Conservation (phyloP, 1,140 invertebrate genomes). For the Drosophila leontia region DNA sequence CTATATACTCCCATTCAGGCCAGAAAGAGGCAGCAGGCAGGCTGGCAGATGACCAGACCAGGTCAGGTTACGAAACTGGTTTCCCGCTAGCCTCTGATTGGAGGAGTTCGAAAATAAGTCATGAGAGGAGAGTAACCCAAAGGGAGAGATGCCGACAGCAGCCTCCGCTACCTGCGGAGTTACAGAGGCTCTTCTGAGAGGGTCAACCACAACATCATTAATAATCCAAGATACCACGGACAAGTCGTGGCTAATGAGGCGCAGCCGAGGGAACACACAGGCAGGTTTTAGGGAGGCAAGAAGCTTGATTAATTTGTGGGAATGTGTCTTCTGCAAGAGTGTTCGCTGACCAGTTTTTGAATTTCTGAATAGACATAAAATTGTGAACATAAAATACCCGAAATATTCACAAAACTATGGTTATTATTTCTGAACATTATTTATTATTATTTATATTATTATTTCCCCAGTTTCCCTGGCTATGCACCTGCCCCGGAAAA, state of each 20-base stretch:
- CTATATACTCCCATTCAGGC: background rate
- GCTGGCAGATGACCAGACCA: constrained; percentile 35
- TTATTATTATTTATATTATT: too few species aligned
- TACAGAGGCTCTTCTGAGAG: constrained; percentile 14
- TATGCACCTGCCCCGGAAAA: constrained; percentile 31
- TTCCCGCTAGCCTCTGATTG: constrained; percentile 65
- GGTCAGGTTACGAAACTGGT: constrained; percentile 73
- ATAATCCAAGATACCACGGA: constrained; percentile 44
- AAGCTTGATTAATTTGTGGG: constrained; percentile 75
- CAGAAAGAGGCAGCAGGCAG: constrained; percentile 45
- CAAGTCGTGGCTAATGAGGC: constrained; percentile 69
- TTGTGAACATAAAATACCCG: background rate
- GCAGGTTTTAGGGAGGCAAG: background rate
- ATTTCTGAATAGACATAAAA: constrained; percentile 19
- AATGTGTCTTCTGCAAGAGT: constrained; percentile 21
- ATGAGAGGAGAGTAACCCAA: background rate
- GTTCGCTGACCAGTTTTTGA: constrained; percentile 23
- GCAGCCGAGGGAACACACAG: constrained; percentile 35
- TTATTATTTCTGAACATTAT: background rate
- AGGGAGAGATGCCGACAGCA: background rate
- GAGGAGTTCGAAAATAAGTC: constrained; percentile 36
- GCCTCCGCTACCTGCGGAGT: constrained; percentile 55
- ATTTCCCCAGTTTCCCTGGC: background rate
- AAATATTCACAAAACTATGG: background rate
- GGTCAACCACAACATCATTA: constrained; percentile 64